Evolutionary conservation across 2,888 invertebrate species (phyloP), one percentile per base, ranked within the genome.

Genomic region (Aporophyla nigra): DNA sequence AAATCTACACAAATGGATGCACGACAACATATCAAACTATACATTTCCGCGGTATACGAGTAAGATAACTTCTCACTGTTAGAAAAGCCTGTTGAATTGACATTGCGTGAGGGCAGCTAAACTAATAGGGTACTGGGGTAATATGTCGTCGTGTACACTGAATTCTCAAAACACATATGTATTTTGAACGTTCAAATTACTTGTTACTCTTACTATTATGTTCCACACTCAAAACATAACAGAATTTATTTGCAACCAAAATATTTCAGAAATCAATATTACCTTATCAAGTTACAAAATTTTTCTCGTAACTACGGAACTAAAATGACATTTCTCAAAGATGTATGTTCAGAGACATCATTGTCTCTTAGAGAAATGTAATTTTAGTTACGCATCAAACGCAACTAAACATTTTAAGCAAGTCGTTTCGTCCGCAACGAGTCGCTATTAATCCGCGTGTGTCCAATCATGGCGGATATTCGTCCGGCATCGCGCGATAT

Each of bases 381-480:
- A 46, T 46, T 46, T 46, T 46, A 46, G 12, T 46, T 59, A 21
- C 1, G 1, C 40, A 67, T 71, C 59, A 61, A 49, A 73, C 14
- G 33, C 33, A 51, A 24, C 66, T 54, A 27, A 74, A 71, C n/a
- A 21, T 56, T 43, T 68, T n/a, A 70, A 74, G 63, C 16, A 62
- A 68, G 53, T 78, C 3, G 19, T 59, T 59, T 74, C 14, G 73
- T 65, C 33, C 49, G 53, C 74, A 68, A 71, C 53, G 73, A 78
- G 63, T 33, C 46, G 33, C 70, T 81, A 79, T 82, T 86, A 84
- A 86, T 86, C 67, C 62, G 58, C 21, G 33, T 51, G 63, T 58
- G 84, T 82, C 82, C 82, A 86, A 86, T 86, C 87, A 82, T 86
- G 70, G 74, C 49, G 67, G 67, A 75, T 66, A 71, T 71, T 75